A percentile compares a stretch with the other conserved stretches of the same genome.
Conservation (phyloP, 2,888 invertebrate genomes). For the Seira sanloemensis region DNA sequence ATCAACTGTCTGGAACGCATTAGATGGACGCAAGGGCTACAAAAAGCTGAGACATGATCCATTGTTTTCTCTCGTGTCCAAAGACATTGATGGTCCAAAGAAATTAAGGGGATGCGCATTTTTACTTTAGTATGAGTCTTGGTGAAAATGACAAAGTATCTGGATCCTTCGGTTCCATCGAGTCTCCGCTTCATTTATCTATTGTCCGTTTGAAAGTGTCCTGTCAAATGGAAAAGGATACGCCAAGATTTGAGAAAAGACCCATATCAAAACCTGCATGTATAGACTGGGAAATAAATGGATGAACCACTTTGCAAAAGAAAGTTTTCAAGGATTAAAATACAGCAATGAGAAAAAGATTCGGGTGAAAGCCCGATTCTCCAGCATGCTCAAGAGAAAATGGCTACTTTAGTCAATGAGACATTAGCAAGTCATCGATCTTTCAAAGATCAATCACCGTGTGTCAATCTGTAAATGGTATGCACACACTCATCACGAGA, state of each 20-base stretch:
- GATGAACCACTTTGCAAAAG: neutral
- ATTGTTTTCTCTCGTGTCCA: neutral
- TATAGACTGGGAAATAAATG: conserved; percentile 13
- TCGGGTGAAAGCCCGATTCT: conserved; percentile 6
- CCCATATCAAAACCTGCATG: no score
- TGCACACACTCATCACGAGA: neutral
- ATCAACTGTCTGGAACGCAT: conserved; percentile 53
- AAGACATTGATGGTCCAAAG: neutral
- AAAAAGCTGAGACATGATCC: neutral
- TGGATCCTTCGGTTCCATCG: conserved; percentile 38
- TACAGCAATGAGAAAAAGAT: neutral
- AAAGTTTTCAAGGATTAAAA: neutral
- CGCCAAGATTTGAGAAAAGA: neutral
- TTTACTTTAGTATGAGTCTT: conserved; percentile 26
- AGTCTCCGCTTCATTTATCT: conserved; percentile 54
- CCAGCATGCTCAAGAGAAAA: conserved; percentile 58
- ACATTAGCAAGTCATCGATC: conserved; percentile 74
- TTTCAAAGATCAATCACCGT: conserved; percentile 73
- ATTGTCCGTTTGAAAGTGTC: conserved; percentile 46
- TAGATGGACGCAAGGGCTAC: conserved; percentile 15
- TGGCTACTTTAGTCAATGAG: conserved; percentile 73
- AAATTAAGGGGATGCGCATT: conserved; percentile 39
- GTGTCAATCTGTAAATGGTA: conserved; percentile 23
- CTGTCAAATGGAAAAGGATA: conserved; percentile 37
- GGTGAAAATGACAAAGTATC: conserved; percentile 65